Conservation (phyloP, 1,140 invertebrate species). For the Ruditapes philippinarum region DNA sequence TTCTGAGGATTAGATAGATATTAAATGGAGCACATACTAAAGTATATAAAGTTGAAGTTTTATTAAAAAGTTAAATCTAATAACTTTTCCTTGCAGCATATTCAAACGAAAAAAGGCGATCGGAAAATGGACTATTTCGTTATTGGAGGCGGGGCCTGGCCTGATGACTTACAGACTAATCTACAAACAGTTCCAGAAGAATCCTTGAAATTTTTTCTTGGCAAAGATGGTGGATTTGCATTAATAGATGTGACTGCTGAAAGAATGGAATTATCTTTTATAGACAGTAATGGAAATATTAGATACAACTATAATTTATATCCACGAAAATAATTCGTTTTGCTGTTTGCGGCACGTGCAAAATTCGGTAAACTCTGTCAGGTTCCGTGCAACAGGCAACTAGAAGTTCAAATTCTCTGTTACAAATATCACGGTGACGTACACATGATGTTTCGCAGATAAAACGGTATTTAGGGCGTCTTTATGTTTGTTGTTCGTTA, state of each 20-base stretch:
- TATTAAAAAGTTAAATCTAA: too few species aligned
- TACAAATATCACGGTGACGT: too few species aligned
- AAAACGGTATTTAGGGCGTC: too few species aligned
- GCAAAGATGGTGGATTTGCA: slow-evolving; percentile 85
- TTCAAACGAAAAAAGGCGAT: slow-evolving; percentile 75
- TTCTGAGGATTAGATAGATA: too few species aligned
- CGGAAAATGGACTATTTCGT: slow-evolving; percentile 85
- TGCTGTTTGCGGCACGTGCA: too few species aligned
- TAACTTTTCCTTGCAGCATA: slow-evolving; percentile 74
- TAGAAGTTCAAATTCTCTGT: too few species aligned
- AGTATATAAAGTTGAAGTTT: too few species aligned
- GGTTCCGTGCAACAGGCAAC: too few species aligned
- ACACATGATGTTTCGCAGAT: too few species aligned
- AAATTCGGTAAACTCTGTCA: too few species aligned
- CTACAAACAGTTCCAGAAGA: slow-evolving; percentile 78
- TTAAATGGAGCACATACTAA: too few species aligned
- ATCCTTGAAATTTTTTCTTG: slow-evolving; percentile 85
- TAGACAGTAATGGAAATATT: slow-evolving; percentile 76
- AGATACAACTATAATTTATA: slow-evolving; percentile 73
- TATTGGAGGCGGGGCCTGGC: slow-evolving; percentile 85
- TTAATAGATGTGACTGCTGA: slow-evolving; percentile 78
- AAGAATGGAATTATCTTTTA: slow-evolving; percentile 84
- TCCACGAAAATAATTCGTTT: slow-evolving; percentile 59
- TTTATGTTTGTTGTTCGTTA: too few species aligned
- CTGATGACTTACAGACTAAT: slow-evolving; percentile 81